Conservation (phyloP, 1,140 invertebrate genomes). For the Eumaeus atala region DNA sequence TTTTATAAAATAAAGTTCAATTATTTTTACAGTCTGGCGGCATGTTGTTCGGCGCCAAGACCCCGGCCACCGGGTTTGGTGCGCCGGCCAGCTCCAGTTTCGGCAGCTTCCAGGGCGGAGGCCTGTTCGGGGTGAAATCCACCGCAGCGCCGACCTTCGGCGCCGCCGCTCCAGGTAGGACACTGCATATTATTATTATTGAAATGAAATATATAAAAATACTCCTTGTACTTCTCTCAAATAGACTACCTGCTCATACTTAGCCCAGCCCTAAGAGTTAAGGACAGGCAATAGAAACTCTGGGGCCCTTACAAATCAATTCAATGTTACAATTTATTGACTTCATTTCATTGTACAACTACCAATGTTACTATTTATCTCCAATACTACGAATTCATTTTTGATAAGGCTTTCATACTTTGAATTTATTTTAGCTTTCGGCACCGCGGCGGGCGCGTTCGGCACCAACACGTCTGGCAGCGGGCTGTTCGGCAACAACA, state of each 20-base stretch:
- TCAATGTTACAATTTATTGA: background rate
- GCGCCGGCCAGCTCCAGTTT: constrained; percentile 40
- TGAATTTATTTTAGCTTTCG: constrained; percentile 31
- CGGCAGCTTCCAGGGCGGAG: constrained; percentile 44
- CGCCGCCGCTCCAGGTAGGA: constrained; percentile 27
- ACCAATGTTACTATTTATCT: too few relatives aligned
- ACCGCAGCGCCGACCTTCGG: constrained; percentile 33
- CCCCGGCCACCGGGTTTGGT: constrained; percentile 40
- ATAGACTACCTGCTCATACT: too few relatives aligned
- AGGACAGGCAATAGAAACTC: too few relatives aligned
- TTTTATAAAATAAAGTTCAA: constrained; percentile 3
- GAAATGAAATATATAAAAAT: too few relatives aligned
- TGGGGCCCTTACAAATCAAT: too few relatives aligned
- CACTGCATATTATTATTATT: constrained; percentile 3
- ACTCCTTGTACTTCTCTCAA: too few relatives aligned
- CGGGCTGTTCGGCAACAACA: constrained; percentile 74
- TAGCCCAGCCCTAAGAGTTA: too few relatives aligned
- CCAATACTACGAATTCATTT: too few relatives aligned
- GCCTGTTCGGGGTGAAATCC: constrained; percentile 64
- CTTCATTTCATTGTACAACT: too few relatives aligned
- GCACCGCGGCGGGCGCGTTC: constrained; percentile 58
- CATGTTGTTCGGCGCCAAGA: constrained; percentile 68
- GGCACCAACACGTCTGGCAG: constrained; percentile 76
- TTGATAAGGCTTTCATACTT: too few relatives aligned
- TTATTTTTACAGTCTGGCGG: constrained; percentile 23